Evolutionary conservation across 2,113 vertebrate species (phyloP).

Genomic region (Pan paniscus): DNA sequence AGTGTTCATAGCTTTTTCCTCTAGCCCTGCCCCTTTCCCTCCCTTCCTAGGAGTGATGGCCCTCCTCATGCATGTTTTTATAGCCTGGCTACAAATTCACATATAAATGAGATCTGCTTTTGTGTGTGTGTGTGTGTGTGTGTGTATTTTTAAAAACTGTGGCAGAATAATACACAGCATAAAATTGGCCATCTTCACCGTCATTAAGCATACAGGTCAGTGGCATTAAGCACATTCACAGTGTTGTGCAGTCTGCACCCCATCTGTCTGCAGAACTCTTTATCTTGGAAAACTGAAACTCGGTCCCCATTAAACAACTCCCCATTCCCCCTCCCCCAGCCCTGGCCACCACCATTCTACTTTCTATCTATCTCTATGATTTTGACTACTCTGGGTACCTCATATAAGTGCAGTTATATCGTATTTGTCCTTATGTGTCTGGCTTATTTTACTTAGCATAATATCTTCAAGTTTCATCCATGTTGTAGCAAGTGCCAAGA

Average conservation of each 20-base stretch:
- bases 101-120: not conserved
- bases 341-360: not conserved
- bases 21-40: not conserved
- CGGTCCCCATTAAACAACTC: not conserved
- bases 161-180: not conserved
- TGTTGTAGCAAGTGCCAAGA: not conserved
- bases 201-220: not conserved
- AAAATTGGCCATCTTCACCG: not conserved
- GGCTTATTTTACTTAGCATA: not conserved
- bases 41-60: not conserved
- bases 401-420: rapidly evolving
- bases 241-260: rapidly evolving
- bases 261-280: not conserved
- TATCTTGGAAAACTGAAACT: not conserved
- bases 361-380: not conserved
- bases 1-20: not conserved
- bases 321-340: too few relatives aligned
- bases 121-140: too few relatives aligned
- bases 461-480: not conserved
- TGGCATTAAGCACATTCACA: rapidly evolving
- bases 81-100: not conserved
- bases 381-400: too few relatives aligned
- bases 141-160: not conserved
- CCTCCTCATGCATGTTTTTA: not conserved
- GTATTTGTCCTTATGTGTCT: not conserved